Evolutionary conservation across 2,888 invertebrate species (phyloP), one percentile per base, ranked within the genome.

Genomic region (Xestia sexstrigata): DNA sequence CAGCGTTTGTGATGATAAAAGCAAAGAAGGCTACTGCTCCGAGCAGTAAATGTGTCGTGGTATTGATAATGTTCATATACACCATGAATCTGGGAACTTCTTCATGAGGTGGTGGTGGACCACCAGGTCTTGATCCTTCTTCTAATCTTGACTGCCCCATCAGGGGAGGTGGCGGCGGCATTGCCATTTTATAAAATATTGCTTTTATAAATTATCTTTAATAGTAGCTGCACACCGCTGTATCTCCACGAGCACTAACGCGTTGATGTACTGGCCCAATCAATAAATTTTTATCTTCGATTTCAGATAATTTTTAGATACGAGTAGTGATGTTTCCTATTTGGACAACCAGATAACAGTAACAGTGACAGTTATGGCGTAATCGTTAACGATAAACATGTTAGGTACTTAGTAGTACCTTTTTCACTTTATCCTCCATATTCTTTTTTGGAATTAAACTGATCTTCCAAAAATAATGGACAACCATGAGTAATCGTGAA

Each of bases 1-100:
- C 20, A 60, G 2, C 4, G 30, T 60, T 60, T 30, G 60, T 2
- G 20, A 20, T 8, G 20, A 60, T 1, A 8, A 93, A 85, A 2
- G 91, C 91, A 83, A 85, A 81, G 52, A 92, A 87, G 0, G 89
- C 85, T 4, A 92, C 88, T 2, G 88, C 89, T 35, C 93, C 93
- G 8, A 94, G 79, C 2, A 90, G 45, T 75, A 93, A 76, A 68
- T 93, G 91, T 23, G 93, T 93, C 4, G 90, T 13, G 1, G 89
- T 88, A 58, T 89, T 92, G 0, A 87, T 65, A 1, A 91, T 79
- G 71, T 92, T 92, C 85, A 93, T 83, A 4, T 81, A 67, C 45
- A 89, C 74, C n/a, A 89, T 71, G 2, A 90, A 76, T 23, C 6
- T 17, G 11, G 85, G 68, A 13, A 85, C 20, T 70, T 60, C 9